phyloP scores from a whole-genome alignment of 1,140 invertebrate genomes.

The Latrodectus geometricus region DNA sequence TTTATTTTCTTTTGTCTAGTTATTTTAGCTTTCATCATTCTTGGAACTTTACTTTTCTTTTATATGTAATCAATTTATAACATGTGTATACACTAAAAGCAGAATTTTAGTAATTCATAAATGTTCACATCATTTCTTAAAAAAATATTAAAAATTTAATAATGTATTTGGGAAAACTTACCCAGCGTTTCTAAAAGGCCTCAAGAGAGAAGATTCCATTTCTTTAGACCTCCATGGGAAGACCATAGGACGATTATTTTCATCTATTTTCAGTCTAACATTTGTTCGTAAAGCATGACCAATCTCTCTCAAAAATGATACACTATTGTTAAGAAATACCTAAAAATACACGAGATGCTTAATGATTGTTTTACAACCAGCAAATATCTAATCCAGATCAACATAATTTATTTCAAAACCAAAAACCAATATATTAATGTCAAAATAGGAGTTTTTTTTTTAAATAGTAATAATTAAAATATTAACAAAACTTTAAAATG shows the following conservation, averaged over 20 bases:
- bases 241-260: slow-evolving; percentile 86
- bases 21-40: neutral
- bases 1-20: too few relatives aligned
- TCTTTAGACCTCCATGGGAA: slow-evolving; percentile 68
- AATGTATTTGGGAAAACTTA: slow-evolving; percentile 3
- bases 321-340: slow-evolving; percentile 80
- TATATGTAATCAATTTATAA: neutral
- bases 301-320: slow-evolving; percentile 85
- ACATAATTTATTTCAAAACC: neutral
- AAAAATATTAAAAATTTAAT: neutral
- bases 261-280: slow-evolving; percentile 79
- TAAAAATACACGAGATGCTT: slow-evolving; percentile 64
- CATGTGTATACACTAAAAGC: too few relatives aligned
- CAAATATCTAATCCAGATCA: neutral
- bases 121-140: too few relatives aligned
- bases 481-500: too few relatives aligned
- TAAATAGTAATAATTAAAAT: neutral
- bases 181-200: slow-evolving; percentile 27
- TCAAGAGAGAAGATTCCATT: slow-evolving; percentile 6
- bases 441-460: neutral
- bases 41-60: neutral
- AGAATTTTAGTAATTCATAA: too few relatives aligned
- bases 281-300: slow-evolving; percentile 84
- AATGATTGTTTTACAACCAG: neutral
- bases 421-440: neutral